Conservation (phyloP, 2,888 invertebrate genomes). For the Dusona sp. region DNA sequence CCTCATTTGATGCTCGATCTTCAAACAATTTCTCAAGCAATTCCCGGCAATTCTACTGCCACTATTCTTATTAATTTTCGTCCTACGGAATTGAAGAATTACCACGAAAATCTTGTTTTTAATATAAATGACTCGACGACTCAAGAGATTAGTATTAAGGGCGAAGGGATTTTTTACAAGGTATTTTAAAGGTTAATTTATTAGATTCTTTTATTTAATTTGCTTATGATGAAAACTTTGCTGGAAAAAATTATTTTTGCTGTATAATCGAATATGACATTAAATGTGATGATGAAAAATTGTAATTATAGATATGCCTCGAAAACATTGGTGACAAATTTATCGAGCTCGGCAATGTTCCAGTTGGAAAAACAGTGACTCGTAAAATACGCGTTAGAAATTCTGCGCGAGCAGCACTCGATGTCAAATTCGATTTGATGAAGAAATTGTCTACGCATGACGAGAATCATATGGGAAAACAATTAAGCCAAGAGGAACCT, state of each 20-base stretch:
- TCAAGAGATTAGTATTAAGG: constrained; percentile 85
- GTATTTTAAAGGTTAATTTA: constrained; percentile 60
- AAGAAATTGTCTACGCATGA: constrained; percentile 84
- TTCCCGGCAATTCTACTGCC: constrained; percentile 84
- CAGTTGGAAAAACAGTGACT: constrained; percentile 85
- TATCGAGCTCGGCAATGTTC: constrained; percentile 82
- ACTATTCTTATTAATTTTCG: constrained; percentile 86
- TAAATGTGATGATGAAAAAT: not conserved
- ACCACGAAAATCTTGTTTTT: constrained; percentile 86
- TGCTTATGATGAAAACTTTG: no score
- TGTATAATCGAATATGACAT: not conserved
- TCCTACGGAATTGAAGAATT: constrained; percentile 86
- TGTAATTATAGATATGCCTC: constrained; percentile 78
- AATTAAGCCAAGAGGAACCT: not conserved
- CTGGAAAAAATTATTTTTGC: no score
- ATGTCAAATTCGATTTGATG: constrained; percentile 86
- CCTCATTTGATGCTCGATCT: constrained; percentile 86
- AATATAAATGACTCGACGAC: constrained; percentile 85
- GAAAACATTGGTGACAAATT: constrained; percentile 82
- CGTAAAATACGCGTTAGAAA: constrained; percentile 87
- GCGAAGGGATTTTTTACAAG: constrained; percentile 86
- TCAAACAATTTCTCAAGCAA: constrained; percentile 80
- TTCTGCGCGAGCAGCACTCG: constrained; percentile 86
- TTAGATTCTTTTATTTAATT: no score
- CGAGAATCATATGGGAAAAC: constrained; percentile 6